Evolutionary conservation across 2,113 vertebrate genomes (phyloP).

Genomic region (Calyptomena viridis): DNA sequence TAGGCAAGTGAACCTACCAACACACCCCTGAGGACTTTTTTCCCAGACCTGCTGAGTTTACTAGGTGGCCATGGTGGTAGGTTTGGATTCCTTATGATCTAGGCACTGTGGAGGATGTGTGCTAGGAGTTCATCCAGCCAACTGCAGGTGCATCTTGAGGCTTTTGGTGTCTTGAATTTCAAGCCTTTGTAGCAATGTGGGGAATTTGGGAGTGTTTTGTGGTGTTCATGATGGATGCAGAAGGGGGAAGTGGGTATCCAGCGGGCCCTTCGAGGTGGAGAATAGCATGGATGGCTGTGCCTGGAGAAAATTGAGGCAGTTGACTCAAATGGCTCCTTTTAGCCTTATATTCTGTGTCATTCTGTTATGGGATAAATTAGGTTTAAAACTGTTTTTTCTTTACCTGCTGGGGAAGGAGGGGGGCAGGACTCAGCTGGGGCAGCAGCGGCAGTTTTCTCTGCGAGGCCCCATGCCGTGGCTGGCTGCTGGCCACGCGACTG

Average conservation of each 20-base stretch:
- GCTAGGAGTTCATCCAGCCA: not conserved
- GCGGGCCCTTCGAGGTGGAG: not conserved
- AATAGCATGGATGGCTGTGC: not conserved
- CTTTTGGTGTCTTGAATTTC: not conserved
- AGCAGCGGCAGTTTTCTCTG: too few relatives aligned
- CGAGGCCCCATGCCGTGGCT: too few relatives aligned
- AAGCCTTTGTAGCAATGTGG: not conserved
- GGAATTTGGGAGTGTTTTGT: not conserved
- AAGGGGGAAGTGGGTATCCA: not conserved
- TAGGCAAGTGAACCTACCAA: not conserved
- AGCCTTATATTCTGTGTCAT: not conserved
- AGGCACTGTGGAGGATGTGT: not conserved
- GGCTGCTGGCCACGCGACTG: too few relatives aligned
- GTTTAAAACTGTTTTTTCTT: too few relatives aligned
- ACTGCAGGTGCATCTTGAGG: not conserved
- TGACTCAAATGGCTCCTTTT: not conserved
- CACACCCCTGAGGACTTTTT: not conserved
- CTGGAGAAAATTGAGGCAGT: not conserved
- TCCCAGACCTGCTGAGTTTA: not conserved
- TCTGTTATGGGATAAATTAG: too few relatives aligned
- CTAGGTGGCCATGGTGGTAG: not conserved
- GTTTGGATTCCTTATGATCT: not conserved
- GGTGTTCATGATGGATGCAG: not conserved
- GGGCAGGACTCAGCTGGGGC: too few relatives aligned
- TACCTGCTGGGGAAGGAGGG: too few relatives aligned